Conservation (phyloP, 2,888 invertebrate species). For the Lasioglossum zephyrum region DNA sequence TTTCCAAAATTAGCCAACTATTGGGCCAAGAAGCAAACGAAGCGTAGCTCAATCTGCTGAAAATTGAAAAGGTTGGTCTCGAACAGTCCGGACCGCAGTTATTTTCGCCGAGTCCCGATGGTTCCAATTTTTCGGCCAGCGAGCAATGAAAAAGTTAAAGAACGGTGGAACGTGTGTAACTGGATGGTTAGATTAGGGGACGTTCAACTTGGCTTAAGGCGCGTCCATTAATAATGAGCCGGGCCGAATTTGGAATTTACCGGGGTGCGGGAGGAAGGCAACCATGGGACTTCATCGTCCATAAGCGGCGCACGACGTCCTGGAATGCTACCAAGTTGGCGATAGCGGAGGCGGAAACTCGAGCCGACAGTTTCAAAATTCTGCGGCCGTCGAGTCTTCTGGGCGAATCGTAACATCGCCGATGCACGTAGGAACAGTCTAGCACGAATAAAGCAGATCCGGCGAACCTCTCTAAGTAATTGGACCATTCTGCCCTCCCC, state of each 20-base stretch:
- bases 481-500: neutral
- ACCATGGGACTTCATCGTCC: constrained; percentile 45
- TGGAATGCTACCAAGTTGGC: constrained; percentile 53
- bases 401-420: constrained; percentile 20
- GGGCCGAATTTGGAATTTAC: constrained; percentile 9
- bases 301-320: constrained; percentile 35
- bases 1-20: neutral
- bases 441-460: constrained; percentile 25
- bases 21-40: neutral
- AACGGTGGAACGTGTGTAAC: neutral
- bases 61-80: neutral
- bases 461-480: constrained; percentile 19
- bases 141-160: neutral
- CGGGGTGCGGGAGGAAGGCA: neutral
- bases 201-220: neutral
- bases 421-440: constrained; percentile 17
- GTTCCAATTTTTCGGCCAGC: neutral
- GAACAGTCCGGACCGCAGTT: neutral
- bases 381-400: constrained; percentile 39
- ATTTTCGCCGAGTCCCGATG: neutral
- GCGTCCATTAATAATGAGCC: constrained; percentile 17
- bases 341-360: constrained; percentile 18
- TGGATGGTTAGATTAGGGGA: neutral
- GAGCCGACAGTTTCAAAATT: constrained; percentile 53
- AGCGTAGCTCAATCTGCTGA: neutral